Evolutionary conservation across 2,888 invertebrate species (phyloP).

Genomic region (Drosophila quasianomalipes): DNA sequence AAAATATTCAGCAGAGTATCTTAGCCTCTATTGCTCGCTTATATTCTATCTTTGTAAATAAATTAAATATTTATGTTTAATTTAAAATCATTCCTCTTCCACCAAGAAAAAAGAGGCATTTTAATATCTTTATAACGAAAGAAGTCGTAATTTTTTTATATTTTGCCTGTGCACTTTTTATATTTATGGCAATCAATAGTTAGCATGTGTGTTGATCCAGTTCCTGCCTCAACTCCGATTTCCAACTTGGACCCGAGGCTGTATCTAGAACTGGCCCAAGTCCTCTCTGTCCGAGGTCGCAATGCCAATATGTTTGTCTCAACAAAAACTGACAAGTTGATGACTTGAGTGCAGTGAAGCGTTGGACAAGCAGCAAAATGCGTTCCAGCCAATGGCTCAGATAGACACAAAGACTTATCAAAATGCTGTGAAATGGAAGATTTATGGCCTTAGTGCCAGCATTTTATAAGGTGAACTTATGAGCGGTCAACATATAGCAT

Average conservation of each 20-base stretch:
- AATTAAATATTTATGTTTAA: background rate
- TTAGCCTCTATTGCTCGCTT: background rate
- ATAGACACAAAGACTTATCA: conserved; percentile 31
- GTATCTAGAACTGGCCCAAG: conserved; percentile 31
- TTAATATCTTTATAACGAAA: background rate
- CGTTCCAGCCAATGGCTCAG: conserved; percentile 25
- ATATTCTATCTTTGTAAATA: background rate
- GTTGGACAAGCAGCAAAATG: conserved; percentile 44
- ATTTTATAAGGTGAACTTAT: conserved; percentile 35
- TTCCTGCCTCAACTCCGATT: background rate
- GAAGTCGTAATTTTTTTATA: background rate
- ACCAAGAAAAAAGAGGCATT: background rate
- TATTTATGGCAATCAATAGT: conserved; percentile 28
- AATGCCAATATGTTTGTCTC: conserved; percentile 63
- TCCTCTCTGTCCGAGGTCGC: conserved; percentile 38
- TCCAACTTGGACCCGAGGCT: background rate
- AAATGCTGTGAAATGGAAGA: conserved; percentile 40
- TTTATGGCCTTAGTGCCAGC: background rate
- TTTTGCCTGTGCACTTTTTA: conserved; percentile 10
- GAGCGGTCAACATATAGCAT: conserved; percentile 4
- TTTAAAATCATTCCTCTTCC: background rate
- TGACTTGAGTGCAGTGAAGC: conserved; percentile 64
- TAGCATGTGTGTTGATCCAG: conserved; percentile 58
- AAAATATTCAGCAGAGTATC: background rate
- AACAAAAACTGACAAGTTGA: conserved; percentile 64